Evolutionary conservation across 2,888 invertebrate genomes (phyloP).

Genomic region (Salpingus planirostris): DNA sequence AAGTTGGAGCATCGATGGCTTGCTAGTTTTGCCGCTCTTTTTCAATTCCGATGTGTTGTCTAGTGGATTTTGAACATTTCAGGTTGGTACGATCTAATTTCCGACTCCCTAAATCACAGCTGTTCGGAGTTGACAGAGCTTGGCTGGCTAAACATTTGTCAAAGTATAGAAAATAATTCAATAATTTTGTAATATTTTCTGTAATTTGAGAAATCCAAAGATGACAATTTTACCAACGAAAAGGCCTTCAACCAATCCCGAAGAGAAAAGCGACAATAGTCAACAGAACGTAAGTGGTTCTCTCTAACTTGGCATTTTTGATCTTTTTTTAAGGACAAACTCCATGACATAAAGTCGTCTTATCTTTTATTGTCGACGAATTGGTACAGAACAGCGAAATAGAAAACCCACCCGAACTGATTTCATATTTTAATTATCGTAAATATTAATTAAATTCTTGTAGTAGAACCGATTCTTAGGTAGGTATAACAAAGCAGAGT

Average conservation of each 20-base stretch:
- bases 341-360: slow-evolving; percentile 9
- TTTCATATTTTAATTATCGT: too few species aligned
- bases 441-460: too few species aligned
- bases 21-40: too few species aligned
- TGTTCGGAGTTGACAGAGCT: slow-evolving; percentile 10
- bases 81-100: too few species aligned
- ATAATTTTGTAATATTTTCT: slow-evolving; percentile 10
- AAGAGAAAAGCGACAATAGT: slow-evolving; percentile 35
- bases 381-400: too few species aligned
- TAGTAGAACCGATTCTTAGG: too few species aligned
- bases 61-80: too few species aligned
- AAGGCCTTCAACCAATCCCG: slow-evolving; percentile 30
- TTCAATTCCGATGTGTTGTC: not conserved
- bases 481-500: too few species aligned
- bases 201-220: slow-evolving; percentile 8
- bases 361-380: too few species aligned
- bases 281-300: slow-evolving; percentile 34
- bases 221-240: slow-evolving; percentile 42
- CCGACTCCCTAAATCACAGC: slow-evolving; percentile 5
- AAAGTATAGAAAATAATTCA: slow-evolving; percentile 10
- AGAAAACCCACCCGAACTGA: too few species aligned
- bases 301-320: slow-evolving; percentile 16
- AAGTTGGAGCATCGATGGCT: too few species aligned
- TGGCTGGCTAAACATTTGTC: slow-evolving; percentile 8
- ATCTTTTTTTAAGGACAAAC: slow-evolving; percentile 16